Conservation (phyloP, 2,888 invertebrate species). For the Polyploca ridens region DNA sequence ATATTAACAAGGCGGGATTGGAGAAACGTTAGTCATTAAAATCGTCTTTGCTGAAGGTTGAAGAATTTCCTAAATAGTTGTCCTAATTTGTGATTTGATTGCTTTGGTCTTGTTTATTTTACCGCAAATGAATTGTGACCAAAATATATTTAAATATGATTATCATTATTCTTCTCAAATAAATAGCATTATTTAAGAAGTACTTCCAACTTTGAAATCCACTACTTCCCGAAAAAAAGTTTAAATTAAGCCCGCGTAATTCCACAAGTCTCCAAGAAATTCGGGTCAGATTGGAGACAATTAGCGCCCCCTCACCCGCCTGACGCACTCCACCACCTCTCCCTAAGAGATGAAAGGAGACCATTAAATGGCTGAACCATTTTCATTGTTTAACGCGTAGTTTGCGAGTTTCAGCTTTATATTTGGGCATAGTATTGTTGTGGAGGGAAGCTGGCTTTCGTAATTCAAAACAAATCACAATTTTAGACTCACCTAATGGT, state of each 20-base stretch:
- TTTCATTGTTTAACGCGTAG: constrained; percentile 48
- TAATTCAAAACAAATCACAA: constrained; percentile 3
- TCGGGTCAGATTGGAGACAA: constrained; percentile 43
- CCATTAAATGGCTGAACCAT: constrained; percentile 48
- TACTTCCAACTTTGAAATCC: neutral
- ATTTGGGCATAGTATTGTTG: constrained; percentile 29
- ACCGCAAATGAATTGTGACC: no score
- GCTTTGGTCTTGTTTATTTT: no score
- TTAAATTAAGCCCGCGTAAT: constrained; percentile 32
- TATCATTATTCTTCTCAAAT: neutral
- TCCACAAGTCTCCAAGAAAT: constrained; percentile 33
- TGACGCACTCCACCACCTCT: constrained; percentile 20
- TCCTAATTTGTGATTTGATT: no score
- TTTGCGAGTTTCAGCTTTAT: constrained; percentile 32
- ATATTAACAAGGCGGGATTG: neutral
- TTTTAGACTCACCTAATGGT: neutral
- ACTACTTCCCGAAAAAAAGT: constrained; percentile 21
- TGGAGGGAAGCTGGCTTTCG: constrained; percentile 20
- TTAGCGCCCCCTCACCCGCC: constrained; percentile 38
- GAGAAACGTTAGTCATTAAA: neutral
- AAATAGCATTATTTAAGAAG: neutral
- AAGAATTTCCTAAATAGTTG: no score
- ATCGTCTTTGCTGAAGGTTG: no score
- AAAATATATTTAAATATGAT: no score
- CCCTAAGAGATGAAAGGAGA: constrained; percentile 38